A percentile compares a stretch with the other conserved stretches of the same genome.
These are phyloP conservation scores for Aphelinus atriplicis DNA, from an alignment of 1,140 invertebrate species.

Conservation along the genomic window DNA sequence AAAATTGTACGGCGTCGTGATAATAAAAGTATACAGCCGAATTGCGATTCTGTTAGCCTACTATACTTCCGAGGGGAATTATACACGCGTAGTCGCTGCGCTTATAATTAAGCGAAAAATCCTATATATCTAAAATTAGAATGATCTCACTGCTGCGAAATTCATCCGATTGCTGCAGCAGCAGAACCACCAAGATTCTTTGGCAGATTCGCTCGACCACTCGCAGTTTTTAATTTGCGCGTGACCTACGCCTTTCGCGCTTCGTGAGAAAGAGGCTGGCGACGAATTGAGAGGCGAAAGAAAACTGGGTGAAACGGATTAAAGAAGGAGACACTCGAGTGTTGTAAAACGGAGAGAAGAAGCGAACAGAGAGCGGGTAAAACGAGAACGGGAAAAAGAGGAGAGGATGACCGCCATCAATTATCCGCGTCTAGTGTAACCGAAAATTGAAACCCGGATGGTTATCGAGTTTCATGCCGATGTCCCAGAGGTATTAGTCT, in stretches of 20 bases:
- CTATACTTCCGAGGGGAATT: too few species aligned
- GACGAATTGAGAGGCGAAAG: constrained; percentile 27
- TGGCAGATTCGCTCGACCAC: constrained; percentile 4
- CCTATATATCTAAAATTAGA: too few species aligned
- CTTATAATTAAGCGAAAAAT: too few species aligned
- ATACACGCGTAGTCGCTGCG: too few species aligned
- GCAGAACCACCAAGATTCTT: too few species aligned
- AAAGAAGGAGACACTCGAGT: background rate
- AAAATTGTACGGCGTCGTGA: too few species aligned
- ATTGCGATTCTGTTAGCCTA: too few species aligned
- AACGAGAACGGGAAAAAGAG: constrained; percentile 5
- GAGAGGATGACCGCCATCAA: constrained; percentile 25
- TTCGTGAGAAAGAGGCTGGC: constrained; percentile 20
- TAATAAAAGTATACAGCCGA: too few species aligned
- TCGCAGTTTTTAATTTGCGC: background rate
- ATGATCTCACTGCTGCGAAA: too few species aligned
- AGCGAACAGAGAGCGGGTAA: constrained; percentile 10
- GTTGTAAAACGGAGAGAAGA: background rate
- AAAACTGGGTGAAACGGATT: constrained; percentile 2
- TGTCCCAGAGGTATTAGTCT: constrained; percentile 22
- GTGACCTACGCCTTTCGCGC: background rate
- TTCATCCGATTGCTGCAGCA: too few species aligned
- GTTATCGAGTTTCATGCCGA: constrained; percentile 35
- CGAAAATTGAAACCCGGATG: constrained; percentile 42
- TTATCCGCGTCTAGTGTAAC: constrained; percentile 26